A percentile compares a stretch with the other conserved stretches of the same genome.
Evolutionary conservation across 2,888 invertebrate species (phyloP).

Genomic region (Ectropis crepuscularia): DNA sequence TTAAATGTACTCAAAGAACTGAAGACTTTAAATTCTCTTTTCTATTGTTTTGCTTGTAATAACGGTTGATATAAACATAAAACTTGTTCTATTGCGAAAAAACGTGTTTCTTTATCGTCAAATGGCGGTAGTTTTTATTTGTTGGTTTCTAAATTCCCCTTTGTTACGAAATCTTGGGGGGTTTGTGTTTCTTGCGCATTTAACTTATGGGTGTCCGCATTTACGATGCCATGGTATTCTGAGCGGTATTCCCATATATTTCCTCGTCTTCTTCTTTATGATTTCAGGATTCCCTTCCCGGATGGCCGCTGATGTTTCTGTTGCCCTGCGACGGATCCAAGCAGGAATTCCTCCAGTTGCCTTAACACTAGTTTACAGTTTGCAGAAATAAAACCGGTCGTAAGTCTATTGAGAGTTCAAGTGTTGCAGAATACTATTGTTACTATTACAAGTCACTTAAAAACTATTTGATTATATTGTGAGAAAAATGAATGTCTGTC

Average conservation of each 20-base stretch:
- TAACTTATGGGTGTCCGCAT: conserved; percentile 73
- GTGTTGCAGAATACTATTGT: conserved; percentile 82
- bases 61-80: conserved; percentile 85
- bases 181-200: conserved; percentile 78
- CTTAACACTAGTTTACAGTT: conserved; percentile 81
- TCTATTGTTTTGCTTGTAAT: conserved; percentile 83
- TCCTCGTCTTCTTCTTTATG: conserved; percentile 61
- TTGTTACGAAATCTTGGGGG: conserved; percentile 78
- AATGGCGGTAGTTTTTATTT: conserved; percentile 80
- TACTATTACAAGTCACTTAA: conserved; percentile 73
- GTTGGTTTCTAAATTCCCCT: conserved; percentile 73
- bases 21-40: conserved; percentile 80
- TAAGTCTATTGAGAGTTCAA: conserved; percentile 74
- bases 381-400: conserved; percentile 77
- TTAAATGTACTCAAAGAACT: conserved; percentile 83
- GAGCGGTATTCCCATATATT: conserved; percentile 65
- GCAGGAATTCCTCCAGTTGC: conserved; percentile 79
- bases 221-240: conserved; percentile 69
- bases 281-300: conserved; percentile 71
- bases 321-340: conserved; percentile 81
- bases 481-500: conserved; percentile 72
- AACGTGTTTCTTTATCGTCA: conserved; percentile 85
- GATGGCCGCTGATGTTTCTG: conserved; percentile 74
- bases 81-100: conserved; percentile 86
- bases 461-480: conserved; percentile 77